These are phyloP conservation scores for Plutomurus gul DNA, from an alignment of 1,140 invertebrate genomes.

Conservation along the genomic window DNA sequence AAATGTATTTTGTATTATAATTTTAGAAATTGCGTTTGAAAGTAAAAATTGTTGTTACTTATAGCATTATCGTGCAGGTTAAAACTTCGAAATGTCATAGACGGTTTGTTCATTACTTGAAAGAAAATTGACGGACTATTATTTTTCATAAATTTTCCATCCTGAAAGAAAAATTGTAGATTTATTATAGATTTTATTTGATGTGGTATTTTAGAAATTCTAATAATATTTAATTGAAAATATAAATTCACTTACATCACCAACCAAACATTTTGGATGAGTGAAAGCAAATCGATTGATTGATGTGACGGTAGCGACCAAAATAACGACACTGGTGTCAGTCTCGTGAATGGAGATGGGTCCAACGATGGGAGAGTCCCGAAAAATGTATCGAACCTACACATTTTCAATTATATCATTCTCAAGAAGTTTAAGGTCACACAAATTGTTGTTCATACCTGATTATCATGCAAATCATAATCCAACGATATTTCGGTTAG, in stretches of 20 bases:
- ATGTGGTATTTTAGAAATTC: background rate
- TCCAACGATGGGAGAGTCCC: conserved; percentile 51
- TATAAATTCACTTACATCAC: conserved; percentile 17
- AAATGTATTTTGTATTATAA: background rate
- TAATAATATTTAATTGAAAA: background rate
- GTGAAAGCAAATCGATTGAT: conserved; percentile 48
- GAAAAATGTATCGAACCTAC: conserved; percentile 49
- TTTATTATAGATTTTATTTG: too few relatives aligned
- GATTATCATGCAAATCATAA: conserved; percentile 50
- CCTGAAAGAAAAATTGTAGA: conserved; percentile 33
- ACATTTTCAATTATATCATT: background rate
- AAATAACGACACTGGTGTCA: conserved; percentile 40
- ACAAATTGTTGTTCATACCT: too few relatives aligned
- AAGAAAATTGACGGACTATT: conserved; percentile 48
- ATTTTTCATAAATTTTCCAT: conserved; percentile 40
- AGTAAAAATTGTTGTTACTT: conserved; percentile 43
- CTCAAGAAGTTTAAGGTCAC: background rate
- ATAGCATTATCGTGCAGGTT: conserved; percentile 44
- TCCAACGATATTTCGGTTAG: conserved; percentile 49
- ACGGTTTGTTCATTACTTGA: conserved; percentile 41
- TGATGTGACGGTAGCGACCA: conserved; percentile 50
- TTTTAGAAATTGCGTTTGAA: background rate
- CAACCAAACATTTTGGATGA: conserved; percentile 42
- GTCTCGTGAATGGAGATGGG: conserved; percentile 51
- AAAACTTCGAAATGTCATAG: conserved; percentile 43